Evolutionary conservation across 2,797 vertebrate species (phyloP), one percentile per base, ranked within the genome.

Genomic region (Antrozous pallidus): DNA sequence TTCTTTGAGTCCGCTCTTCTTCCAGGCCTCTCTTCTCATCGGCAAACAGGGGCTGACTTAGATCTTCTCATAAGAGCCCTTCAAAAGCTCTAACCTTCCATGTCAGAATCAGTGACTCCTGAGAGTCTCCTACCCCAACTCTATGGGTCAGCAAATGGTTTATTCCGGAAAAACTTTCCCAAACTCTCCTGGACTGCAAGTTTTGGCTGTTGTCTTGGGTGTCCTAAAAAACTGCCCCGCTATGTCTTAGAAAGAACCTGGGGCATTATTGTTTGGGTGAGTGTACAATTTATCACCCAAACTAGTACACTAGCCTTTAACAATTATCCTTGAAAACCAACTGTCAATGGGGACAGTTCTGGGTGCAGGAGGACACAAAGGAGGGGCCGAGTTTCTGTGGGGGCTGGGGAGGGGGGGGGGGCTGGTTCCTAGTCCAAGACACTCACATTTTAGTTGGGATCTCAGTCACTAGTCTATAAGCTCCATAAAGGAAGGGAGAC

Each of bases 381-480:
- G 84, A 70, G 58, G 42, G 17, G 26, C 16, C 6, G 3, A 31
- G 3, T 5, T 16, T 47, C n/a, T 8, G 28, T 20, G 40, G 18
- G 31, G 22, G 17, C 5, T 1, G 4, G 54, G 2, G 40, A 14
- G 31, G 22, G 17, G 5, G 1, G 4, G 54, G 2, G 4, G 9
- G 14, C 31, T 49, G 69, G 18, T 14, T 33, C 31, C 33, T 47
- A 14, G 14, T 33, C 28, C 4, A 38, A 38, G 74, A 10, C 9
- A 12, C 28, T 47, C 2, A 36, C 13, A 33, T 11, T 31, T n/a
- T 17, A 28, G 12, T 6, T n/a, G 8, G 22, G 42, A 40, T 28
- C 67, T 79, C 4, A 36, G n/a, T 38, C 47, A 69, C 40, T 38
- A 33, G 31, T 31, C 31, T 16, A 4, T n/a, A 24, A 38, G 22